Conservation (phyloP, 2,113 vertebrate genomes). For the Hirundichthys speculiger region DNA sequence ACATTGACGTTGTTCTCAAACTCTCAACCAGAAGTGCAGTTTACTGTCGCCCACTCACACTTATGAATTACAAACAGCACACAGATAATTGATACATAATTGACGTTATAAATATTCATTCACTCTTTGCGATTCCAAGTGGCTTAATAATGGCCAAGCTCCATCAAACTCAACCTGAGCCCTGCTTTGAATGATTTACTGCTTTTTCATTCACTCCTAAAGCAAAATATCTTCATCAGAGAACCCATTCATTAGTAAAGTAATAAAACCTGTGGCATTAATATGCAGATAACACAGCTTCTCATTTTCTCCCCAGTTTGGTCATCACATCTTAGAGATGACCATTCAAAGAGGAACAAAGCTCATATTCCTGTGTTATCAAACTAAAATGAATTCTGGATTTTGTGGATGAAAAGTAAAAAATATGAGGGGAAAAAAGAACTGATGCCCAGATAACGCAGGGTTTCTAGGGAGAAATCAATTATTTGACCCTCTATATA, state of each 20-base stretch:
- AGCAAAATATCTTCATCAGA: conserved; percentile 12
- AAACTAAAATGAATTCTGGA: neutral
- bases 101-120: conserved; percentile 34
- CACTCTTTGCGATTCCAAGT: conserved; percentile 1
- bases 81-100: conserved; percentile 3
- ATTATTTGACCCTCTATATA: neutral
- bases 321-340: conserved; percentile 21
- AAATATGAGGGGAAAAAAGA: neutral
- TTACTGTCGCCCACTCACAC: neutral
- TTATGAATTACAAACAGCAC: conserved; percentile 6
- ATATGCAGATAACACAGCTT: conserved; percentile 28
- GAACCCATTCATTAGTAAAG: conserved; percentile 22
- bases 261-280: conserved; percentile 37
- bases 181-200: conserved; percentile 26
- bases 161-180: conserved; percentile 22
- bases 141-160: conserved; percentile 8
- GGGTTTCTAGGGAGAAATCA: neutral
- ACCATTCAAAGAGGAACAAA: conserved; percentile 28
- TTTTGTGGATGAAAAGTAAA: neutral
- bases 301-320: conserved; percentile 44
- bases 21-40: neutral
- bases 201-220: conserved; percentile 39
- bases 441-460: neutral
- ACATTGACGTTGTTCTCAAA: neutral
- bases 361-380: neutral